A percentile compares a stretch with the other conserved stretches of the same genome.
These are phyloP conservation scores for Apodemus sylvaticus DNA, from an alignment of 2,113 vertebrate species.

Conservation along the genomic window DNA sequence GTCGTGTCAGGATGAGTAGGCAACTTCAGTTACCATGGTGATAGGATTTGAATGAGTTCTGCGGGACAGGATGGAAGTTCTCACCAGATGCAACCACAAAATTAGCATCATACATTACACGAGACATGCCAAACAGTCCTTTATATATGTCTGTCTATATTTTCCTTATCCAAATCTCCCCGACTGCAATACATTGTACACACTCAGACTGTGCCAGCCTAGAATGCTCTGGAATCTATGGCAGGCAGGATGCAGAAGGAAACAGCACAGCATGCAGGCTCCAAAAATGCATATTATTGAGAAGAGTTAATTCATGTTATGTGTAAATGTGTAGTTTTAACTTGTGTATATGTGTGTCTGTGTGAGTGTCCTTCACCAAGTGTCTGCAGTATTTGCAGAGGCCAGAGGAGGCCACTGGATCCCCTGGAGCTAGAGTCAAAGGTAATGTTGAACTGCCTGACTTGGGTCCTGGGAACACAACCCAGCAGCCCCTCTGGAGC, in stretches of 20 bases:
- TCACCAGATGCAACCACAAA: background rate
- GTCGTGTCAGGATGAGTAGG: background rate
- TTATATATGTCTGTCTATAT: background rate
- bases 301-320: background rate
- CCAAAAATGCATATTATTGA: background rate
- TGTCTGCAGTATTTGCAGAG: too few species aligned
- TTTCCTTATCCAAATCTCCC: background rate
- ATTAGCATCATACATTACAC: background rate
- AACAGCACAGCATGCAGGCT: background rate
- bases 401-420: background rate
- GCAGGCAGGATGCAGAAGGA: background rate
- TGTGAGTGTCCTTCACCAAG: background rate
- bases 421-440: background rate
- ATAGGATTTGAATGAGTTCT: background rate
- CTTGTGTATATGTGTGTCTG: background rate
- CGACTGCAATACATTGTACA: background rate
- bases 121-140: background rate
- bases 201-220: background rate
- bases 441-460: background rate
- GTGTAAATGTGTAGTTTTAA: background rate
- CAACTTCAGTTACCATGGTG: background rate
- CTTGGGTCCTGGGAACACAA: background rate
- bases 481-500: background rate
- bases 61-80: background rate
- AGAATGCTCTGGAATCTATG: background rate